phyloP scores from a whole-genome alignment of 2,888 invertebrate species.

The Drosophila incognita region DNA sequence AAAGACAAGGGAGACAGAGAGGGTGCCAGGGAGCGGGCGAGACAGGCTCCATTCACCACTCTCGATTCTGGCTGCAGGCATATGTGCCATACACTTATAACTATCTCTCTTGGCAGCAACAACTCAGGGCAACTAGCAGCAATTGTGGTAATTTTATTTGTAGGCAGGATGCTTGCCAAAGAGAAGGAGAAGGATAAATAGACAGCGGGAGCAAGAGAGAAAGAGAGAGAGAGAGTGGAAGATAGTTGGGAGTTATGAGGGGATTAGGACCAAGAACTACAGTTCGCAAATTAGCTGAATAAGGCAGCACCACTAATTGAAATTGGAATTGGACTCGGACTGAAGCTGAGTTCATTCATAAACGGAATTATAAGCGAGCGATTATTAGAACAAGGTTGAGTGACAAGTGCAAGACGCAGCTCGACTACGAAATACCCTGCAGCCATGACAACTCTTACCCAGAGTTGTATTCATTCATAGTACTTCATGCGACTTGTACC shows the following conservation, averaged over 20 bases:
- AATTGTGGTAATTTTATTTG: slow-evolving; percentile 67
- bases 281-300: slow-evolving; percentile 45
- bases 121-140: slow-evolving; percentile 23
- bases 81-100: slow-evolving; percentile 27
- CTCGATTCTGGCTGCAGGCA: slow-evolving; percentile 17
- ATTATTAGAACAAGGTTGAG: slow-evolving; percentile 19
- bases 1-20: background rate
- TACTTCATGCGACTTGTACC: background rate
- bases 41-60: background rate
- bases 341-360: slow-evolving; percentile 13
- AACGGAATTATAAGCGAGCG: slow-evolving; percentile 19
- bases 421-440: background rate
- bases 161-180: slow-evolving; percentile 10
- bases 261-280: background rate
- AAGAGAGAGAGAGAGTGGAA: background rate
- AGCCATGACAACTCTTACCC: background rate
- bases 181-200: no score
- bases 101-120: slow-evolving; percentile 4
- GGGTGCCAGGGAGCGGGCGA: background rate
- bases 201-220: background rate
- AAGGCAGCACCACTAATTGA: slow-evolving; percentile 45
- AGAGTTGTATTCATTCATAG: slow-evolving; percentile 7
- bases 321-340: slow-evolving; percentile 26
- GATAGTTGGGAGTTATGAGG: background rate
- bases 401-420: background rate